Base-by-base conservation (phyloP, 1,140 invertebrate species). In the Hermatobates lingyangjiaoensis region DNA sequence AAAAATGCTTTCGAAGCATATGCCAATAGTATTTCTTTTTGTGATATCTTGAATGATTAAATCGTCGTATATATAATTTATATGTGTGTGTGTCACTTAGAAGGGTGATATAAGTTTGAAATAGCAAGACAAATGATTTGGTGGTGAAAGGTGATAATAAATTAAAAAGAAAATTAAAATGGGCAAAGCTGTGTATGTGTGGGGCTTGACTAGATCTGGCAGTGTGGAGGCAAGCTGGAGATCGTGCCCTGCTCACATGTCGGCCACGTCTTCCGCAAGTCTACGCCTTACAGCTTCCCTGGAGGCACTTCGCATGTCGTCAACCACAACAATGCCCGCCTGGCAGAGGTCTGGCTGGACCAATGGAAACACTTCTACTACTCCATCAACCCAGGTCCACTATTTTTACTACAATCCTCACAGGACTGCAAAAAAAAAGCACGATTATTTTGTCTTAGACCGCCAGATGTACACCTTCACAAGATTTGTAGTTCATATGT, bases 341-440 rank as follows among this genome's bases (percentile, higher is more conserved):
- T 95, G 61, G 91, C 89, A 55, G 88, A 92, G 71, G 92, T 96
- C 60, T 96, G 92, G 92, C 80, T 96, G 71, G 92, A 96, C 73
- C 85, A 93, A 64, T 96, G 89, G 88, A 90, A 89, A 75, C 79
- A 90, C 68, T 95, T 95, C 79, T 96, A 93, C 81, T 94, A 91
- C 80, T 87, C 87, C 72, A 91, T 93, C 74, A 93, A 93, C 76
- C 89, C 90, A 86, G 83, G 83, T 87, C 70, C 62, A 60, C 53
- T 38, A 38, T 38, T 40, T 40, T 40, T 30, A 28, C 34, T 40
- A n/a, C n/a, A n/a, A n/a, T n/a, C n/a, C n/a, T n/a, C n/a, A n/a
- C 7, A 15, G 7, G 14, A 7, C 7, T 10, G 18, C 18, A 45
- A 18, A 15, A 15, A n/a, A n/a, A 2, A 27, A 20, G 26, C 24